Evolutionary conservation across 1,140 invertebrate genomes (phyloP), one percentile per base, ranked within the genome.

Genomic region (Campoletis sonorensis): DNA sequence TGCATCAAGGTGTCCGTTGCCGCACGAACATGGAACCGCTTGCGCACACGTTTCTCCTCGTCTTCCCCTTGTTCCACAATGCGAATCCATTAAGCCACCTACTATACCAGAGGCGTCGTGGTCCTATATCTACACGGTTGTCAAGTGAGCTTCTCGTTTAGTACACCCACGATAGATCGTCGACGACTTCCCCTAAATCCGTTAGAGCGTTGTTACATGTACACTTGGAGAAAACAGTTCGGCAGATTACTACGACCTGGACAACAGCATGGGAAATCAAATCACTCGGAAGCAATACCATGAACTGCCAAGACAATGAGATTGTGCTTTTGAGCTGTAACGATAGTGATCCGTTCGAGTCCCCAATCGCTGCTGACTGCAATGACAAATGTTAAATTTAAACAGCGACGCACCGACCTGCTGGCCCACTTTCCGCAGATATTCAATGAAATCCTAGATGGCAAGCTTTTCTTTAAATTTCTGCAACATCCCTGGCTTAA

Each of bases 101-200:
- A 7, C 49, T 10, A 11, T n/a, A 27, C 10, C 16, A 4, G 23
- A 27, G 10, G 4, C 23, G 21, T n/a, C 3, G 21, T n/a, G 15
- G 4, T 27, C 21, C n/a, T 64, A 27, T 27, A 64, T 64, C n/a
- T 64, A 64, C 27, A 23, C 23, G 27, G 4, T 10, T 58, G 61
- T 27, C 61, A 4, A 54, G 51, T 64, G 23, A 23, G 61, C 11
- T 26, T 23, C 23, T 23, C 23, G 61, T 64, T 23, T 54, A 21
- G 33, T 5, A 68, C 70, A 80, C 73, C 71, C 68, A 33, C 79
- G 54, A 71, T 81, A 81, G 51, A 81, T 81, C 67, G 40, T 54
- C 75, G 58, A 71, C 71, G 71, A 81, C 67, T 67, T 67, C 51
- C 68, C 23, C 71, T 81, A 75, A 81, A 81, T 75, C 79, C 79